Evolutionary conservation across 2,797 vertebrate species (phyloP).

Genomic region (Miichthys miiuy): DNA sequence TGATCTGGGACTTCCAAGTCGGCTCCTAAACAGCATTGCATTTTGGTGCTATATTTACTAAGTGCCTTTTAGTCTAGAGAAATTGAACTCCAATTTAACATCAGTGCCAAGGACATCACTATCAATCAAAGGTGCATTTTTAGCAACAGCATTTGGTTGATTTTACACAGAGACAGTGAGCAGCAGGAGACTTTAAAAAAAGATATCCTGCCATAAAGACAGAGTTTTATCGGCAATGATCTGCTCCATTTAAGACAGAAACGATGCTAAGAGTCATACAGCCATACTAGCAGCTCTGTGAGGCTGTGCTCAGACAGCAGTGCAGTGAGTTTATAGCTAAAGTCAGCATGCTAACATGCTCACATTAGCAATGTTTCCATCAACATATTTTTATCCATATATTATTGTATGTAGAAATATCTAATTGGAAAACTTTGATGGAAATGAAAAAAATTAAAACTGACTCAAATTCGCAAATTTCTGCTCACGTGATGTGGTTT

Average conservation of each 20-base stretch:
- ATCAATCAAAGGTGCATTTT: constrained; percentile 39
- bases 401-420: no score
- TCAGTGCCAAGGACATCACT: constrained; percentile 31
- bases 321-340: not conserved
- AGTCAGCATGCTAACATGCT: not conserved
- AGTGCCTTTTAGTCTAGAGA: constrained; percentile 16
- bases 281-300: not conserved
- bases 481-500: no score
- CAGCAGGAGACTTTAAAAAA: not conserved
- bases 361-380: no score
- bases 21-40: constrained; percentile 15
- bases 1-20: constrained; percentile 24
- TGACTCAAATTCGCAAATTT: no score
- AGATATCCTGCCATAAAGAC: not conserved
- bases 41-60: constrained; percentile 28
- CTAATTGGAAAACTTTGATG: no score
- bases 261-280: not conserved
- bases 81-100: constrained; percentile 31
- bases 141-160: constrained; percentile 6
- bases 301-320: not conserved
- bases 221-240: not conserved
- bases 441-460: no score
- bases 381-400: no score
- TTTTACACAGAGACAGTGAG: constrained; percentile 1
- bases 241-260: not conserved